A percentile compares a stretch with the other conserved stretches of the same genome.
These are phyloP conservation scores for Diplolepis rosae DNA, from an alignment of 2,888 invertebrate species.

Conservation along the genomic window DNA sequence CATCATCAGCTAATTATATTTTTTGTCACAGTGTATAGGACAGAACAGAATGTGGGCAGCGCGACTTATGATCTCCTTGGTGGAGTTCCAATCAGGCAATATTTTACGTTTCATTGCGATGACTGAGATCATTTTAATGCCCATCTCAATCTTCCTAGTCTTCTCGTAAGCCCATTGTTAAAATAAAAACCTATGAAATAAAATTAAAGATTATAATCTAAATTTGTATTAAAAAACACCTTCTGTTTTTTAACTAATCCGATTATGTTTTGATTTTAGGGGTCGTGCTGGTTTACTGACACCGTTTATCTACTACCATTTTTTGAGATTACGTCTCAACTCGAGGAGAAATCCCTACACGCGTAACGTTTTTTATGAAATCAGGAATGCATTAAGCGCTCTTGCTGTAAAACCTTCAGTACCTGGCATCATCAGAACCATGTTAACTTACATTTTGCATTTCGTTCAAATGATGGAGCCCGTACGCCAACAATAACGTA, in stretches of 20 bases:
- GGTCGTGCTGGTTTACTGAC: slow-evolving; percentile 92
- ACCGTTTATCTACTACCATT: slow-evolving; percentile 98
- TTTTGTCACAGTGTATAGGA: slow-evolving; percentile 83
- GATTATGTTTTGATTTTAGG: slow-evolving; percentile 76
- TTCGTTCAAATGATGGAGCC: slow-evolving; percentile 87
- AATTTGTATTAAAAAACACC: slow-evolving; percentile 6
- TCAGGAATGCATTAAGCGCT: slow-evolving; percentile 83
- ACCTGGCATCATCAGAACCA: slow-evolving; percentile 80
- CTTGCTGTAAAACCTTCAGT: slow-evolving; percentile 81
- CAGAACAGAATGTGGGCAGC: slow-evolving; percentile 94
- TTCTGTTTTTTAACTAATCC: slow-evolving; percentile 33
- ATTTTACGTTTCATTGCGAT: slow-evolving; percentile 93
- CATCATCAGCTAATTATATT: slow-evolving; percentile 34
- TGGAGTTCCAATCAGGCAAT: slow-evolving; percentile 92
- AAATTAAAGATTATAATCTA: too few species aligned
- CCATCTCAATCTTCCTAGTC: slow-evolving; percentile 85
- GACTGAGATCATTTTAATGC: slow-evolving; percentile 94
- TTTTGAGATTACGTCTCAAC: slow-evolving; percentile 92
- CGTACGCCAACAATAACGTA: slow-evolving; percentile 49
- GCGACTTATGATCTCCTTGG: slow-evolving; percentile 87
- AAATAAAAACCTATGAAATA: too few species aligned
- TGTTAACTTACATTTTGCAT: slow-evolving; percentile 78
- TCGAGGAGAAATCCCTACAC: slow-evolving; percentile 98
- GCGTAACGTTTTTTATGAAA: slow-evolving; percentile 92
- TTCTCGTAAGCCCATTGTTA: slow-evolving; percentile 84